Evolutionary conservation across 2,888 invertebrate genomes (phyloP).

Genomic region (Spodoptera littoralis): DNA sequence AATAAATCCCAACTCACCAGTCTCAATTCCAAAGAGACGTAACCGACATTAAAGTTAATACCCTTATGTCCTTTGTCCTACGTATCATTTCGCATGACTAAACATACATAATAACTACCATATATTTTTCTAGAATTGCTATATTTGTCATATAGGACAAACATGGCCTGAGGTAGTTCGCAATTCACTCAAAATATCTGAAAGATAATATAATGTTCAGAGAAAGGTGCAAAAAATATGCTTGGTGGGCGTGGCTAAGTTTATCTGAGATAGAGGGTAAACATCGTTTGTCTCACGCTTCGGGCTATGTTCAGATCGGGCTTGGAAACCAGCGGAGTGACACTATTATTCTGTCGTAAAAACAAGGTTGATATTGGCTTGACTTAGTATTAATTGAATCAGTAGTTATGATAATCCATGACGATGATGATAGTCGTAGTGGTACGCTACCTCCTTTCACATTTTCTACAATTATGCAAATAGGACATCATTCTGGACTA

Average conservation of each 20-base stretch:
- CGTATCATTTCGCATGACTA: constrained; percentile 18
- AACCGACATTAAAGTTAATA: neutral
- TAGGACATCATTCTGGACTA: too few species aligned
- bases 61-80: neutral
- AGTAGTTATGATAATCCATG: too few species aligned
- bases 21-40: neutral
- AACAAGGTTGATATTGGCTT: too few species aligned
- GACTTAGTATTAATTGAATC: too few species aligned
- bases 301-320: constrained; percentile 26
- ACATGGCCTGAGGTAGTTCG: constrained; percentile 23
- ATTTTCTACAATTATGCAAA: too few species aligned
- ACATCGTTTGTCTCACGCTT: constrained; percentile 60
- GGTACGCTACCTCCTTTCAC: too few species aligned
- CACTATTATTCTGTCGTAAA: neutral
- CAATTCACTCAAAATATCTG: constrained; percentile 32
- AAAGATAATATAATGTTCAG: constrained; percentile 29
- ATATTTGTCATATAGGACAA: constrained; percentile 34
- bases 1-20: neutral
- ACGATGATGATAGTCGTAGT: too few species aligned
- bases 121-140: constrained; percentile 30
- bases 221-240: constrained; percentile 47
- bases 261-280: constrained; percentile 47
- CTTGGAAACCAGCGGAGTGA: constrained; percentile 22
- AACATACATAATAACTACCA: constrained; percentile 23
- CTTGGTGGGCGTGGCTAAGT: constrained; percentile 48